Conservation (phyloP, 2,888 invertebrate genomes). For the Pardosa pseudoannulata region DNA sequence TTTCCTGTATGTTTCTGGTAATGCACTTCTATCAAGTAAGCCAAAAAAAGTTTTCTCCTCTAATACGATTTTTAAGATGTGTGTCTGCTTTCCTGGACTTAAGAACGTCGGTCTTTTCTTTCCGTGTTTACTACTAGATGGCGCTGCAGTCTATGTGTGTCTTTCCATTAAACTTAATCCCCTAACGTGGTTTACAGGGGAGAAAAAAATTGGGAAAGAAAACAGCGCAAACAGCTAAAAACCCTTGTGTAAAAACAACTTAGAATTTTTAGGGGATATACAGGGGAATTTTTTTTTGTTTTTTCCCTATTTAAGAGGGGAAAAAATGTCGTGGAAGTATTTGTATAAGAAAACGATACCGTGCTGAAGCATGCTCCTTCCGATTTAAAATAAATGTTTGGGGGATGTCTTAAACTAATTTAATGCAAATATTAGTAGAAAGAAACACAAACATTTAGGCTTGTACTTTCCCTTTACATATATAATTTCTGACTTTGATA, state of each 20-base stretch:
- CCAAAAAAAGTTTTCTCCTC: conserved; percentile 37
- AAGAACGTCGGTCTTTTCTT: conserved; percentile 45
- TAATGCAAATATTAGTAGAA: too few relatives aligned
- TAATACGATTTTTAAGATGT: conserved; percentile 72
- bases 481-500: too few relatives aligned
- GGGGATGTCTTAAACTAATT: too few relatives aligned
- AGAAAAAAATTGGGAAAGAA: not conserved
- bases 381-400: too few relatives aligned
- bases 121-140: conserved; percentile 26
- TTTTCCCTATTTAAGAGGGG: not conserved
- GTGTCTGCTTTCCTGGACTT: conserved; percentile 58
- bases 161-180: conserved; percentile 72
- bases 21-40: conserved; percentile 68
- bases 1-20: conserved; percentile 56
- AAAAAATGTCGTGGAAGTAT: too few relatives aligned
- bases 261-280: conserved; percentile 15
- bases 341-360: too few relatives aligned
- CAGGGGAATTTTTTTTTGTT: not conserved
- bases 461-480: too few relatives aligned
- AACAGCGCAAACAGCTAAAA: not conserved
- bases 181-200: conserved; percentile 56
- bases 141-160: conserved; percentile 52
- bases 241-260: conserved; percentile 10
- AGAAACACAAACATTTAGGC: too few relatives aligned
- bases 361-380: too few relatives aligned